phyloP scores from a whole-genome alignment of 2,113 vertebrate genomes.

The Odocoileus virginianus region DNA sequence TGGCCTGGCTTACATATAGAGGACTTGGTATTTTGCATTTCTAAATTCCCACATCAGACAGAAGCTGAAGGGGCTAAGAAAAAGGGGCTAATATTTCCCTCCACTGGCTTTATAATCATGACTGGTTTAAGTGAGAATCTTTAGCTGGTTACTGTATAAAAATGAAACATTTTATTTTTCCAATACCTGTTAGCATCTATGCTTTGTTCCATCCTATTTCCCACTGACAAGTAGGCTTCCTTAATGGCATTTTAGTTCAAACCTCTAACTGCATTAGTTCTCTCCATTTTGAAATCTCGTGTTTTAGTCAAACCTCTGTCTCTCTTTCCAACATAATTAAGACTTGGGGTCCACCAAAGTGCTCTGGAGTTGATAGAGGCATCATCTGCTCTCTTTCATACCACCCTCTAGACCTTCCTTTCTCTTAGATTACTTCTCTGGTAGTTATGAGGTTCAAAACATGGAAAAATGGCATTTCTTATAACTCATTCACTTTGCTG shows the following conservation, averaged over 20 bases:
- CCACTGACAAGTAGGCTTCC: background rate
- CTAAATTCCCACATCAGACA: background rate
- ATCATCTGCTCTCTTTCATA: background rate
- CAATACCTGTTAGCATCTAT: background rate
- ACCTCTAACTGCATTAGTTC: background rate
- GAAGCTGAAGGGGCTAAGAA: background rate
- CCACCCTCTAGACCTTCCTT: background rate
- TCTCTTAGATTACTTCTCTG: background rate
- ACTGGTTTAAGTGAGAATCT: background rate
- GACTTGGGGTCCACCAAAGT: background rate
- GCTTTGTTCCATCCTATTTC: background rate
- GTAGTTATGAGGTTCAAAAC: background rate
- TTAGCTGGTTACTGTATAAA: background rate
- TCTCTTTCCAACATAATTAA: background rate
- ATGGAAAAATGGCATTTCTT: background rate
- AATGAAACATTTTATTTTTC: background rate
- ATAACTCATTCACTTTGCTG: background rate
- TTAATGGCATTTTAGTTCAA: background rate
- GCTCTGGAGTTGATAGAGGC: background rate
- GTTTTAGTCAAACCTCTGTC: background rate
- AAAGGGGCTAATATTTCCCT: background rate
- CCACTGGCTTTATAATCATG: background rate
- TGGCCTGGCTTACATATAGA: background rate
- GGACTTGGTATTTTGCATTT: background rate
- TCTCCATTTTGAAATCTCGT: background rate